Base-by-base conservation (phyloP, 1,140 invertebrate species). In the Eumeta japonica region DNA sequence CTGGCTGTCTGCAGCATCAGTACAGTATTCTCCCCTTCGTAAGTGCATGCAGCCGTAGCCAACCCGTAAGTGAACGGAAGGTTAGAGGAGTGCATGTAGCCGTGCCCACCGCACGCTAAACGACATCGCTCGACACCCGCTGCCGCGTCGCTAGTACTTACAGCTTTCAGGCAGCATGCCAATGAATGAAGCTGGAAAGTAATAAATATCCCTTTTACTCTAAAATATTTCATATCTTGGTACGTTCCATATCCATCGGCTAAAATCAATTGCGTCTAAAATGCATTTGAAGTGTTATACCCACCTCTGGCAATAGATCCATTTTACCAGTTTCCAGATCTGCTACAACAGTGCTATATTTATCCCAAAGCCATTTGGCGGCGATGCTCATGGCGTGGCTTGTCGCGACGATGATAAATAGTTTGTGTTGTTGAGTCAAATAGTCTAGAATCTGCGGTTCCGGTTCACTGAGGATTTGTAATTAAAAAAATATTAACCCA, bases 21-120 rank as follows among this genome's bases (percentile, higher is more conserved):
- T 9, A 97, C 92, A 0, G 92, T 94, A 56, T 96, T 95, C 73
- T 97, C 93, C 10, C 94, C 94, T 74, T 97, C 94, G 52, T 96
- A 96, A 2, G 92, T 97, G 62, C 86, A 90, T 11, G 87, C 83
- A 5, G 92, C 91, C 0, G 89, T 91, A 1, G 83, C 81, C 37
- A 86, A 65, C 7, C 84, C 84, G 57, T 94, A 96, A 9, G 87
- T 85, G 16, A 83, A 79, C 2, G 92, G 92, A 7, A 97, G 77
- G 60, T 90, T 90, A 32, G 89, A 92, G 17, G 85, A 83, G 13
- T 85, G 79, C 80, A 92, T 89, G 70, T 89, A 97, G 4, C 94
- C 94, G 58, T 97, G 94, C 5, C 94, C 94, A 10, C 94, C 94
- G 67, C 94, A 97, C 0, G 92, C 73, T 29, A 90, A 63, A 2